Evolutionary conservation across 2,888 invertebrate species (phyloP).

Genomic region (Mythimna albipuncta): DNA sequence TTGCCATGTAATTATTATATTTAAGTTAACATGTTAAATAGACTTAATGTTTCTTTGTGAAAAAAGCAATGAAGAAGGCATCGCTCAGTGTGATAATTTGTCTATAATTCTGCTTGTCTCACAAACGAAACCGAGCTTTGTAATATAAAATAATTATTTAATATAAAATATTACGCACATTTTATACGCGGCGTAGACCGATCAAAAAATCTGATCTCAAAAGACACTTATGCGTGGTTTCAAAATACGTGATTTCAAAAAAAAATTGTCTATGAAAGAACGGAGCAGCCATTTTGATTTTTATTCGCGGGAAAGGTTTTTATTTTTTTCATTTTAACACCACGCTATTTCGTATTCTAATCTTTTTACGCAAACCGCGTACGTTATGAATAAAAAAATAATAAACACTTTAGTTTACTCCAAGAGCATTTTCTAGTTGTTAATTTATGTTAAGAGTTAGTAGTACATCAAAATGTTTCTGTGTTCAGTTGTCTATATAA

Average conservation of each 20-base stretch:
- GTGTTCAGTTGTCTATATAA: slow-evolving; percentile 7
- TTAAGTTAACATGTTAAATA: slow-evolving; percentile 36
- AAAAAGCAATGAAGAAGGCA: not conserved
- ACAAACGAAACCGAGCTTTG: slow-evolving; percentile 6
- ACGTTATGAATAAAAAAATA: not conserved
- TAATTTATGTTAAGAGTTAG: slow-evolving; percentile 42
- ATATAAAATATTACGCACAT: slow-evolving; percentile 29
- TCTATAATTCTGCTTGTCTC: slow-evolving; percentile 11
- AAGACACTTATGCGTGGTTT: slow-evolving; percentile 2
- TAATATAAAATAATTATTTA: slow-evolving; percentile 15
- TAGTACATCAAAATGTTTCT: slow-evolving; percentile 32
- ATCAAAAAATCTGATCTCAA: slow-evolving; percentile 59
- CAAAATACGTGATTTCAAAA: not conserved
- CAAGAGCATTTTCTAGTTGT: slow-evolving; percentile 60
- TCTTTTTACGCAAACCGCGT: slow-evolving; percentile 13
- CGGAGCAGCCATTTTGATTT: slow-evolving; percentile 36
- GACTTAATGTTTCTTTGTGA: slow-evolving; percentile 10
- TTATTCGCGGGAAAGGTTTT: slow-evolving; percentile 1
- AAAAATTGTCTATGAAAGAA: not conserved
- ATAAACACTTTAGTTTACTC: slow-evolving; percentile 15
- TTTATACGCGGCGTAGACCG: slow-evolving; percentile 30
- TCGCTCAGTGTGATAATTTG: slow-evolving; percentile 8
- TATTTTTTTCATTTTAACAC: not conserved
- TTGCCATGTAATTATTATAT: slow-evolving; percentile 50
- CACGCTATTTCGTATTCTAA: not conserved